A percentile compares a stretch with the other conserved stretches of the same genome.
These are phyloP conservation scores for Callosobruchus maculatus DNA, from an alignment of 2,888 invertebrate genomes.

Conservation along the genomic window DNA sequence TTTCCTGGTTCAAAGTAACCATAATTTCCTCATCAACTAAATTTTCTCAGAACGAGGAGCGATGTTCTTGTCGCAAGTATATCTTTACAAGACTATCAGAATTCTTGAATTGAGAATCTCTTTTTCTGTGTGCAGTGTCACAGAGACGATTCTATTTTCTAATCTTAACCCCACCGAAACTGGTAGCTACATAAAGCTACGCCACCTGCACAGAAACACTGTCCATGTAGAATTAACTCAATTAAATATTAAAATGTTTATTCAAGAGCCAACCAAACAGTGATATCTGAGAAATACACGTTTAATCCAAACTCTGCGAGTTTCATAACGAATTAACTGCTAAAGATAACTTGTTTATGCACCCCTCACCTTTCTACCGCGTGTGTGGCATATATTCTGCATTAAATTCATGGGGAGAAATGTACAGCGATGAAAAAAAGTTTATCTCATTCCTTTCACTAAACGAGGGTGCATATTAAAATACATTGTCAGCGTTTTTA, in stretches of 20 bases:
- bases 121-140: too few species aligned
- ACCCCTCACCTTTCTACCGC: background rate
- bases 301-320: background rate
- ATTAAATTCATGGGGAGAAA: background rate
- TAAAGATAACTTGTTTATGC: background rate
- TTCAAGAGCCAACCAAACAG: background rate
- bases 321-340: background rate
- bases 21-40: too few species aligned
- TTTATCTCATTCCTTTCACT: background rate
- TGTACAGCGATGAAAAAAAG: background rate
- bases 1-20: too few species aligned
- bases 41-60: too few species aligned
- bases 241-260: background rate
- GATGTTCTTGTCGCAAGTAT: too few species aligned
- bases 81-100: too few species aligned
- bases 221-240: background rate
- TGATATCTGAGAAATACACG: background rate
- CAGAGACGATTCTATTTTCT: too few species aligned
- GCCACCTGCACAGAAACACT: too few species aligned
- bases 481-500: background rate
- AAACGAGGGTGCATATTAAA: background rate
- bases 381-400: background rate
- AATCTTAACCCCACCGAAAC: too few species aligned
- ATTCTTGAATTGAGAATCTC: too few species aligned
- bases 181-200: too few species aligned